Percentiles rank a stretch among this genome's conserved stretches.
phyloP scores from a whole-genome alignment of 2,888 invertebrate genomes.

The Mylabris sibirica region DNA sequence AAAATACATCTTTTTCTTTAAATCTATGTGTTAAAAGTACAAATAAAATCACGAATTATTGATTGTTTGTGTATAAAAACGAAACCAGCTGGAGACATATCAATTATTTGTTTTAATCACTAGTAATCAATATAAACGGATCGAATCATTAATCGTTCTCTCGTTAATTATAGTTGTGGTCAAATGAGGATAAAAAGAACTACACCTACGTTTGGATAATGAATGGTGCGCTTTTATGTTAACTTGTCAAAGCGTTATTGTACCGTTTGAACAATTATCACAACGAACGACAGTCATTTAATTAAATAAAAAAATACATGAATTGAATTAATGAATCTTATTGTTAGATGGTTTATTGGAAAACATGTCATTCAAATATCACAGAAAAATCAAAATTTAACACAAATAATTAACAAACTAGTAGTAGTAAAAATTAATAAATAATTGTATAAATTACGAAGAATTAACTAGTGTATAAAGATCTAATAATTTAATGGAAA shows the following conservation, averaged over 20 bases:
- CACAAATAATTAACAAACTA: not conserved
- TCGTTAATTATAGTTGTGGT: conserved; percentile 28
- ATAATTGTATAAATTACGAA: conserved; percentile 25
- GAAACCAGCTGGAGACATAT: conserved; percentile 4
- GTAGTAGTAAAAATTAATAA: not conserved
- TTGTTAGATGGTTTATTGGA: not conserved
- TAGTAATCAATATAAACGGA: conserved; percentile 29
- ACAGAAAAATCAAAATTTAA: not conserved
- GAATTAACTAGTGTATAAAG: conserved; percentile 51
- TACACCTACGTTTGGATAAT: not conserved
- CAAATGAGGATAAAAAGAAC: conserved; percentile 12
- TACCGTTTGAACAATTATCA: not conserved
- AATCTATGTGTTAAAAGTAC: no score
- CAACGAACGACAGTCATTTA: not conserved
- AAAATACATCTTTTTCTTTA: not conserved
- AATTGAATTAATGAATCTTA: not conserved
- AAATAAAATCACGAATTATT: not conserved
- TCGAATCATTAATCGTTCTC: conserved; percentile 26
- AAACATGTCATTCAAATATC: not conserved
- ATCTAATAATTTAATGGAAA: conserved; percentile 46
- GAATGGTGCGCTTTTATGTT: not conserved
- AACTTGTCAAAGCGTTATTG: not conserved
- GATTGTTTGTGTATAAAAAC: not conserved
- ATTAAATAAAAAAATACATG: not conserved
- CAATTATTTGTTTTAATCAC: conserved; percentile 28